Evolutionary conservation across 2,113 vertebrate species (phyloP), one percentile per base, ranked within the genome.

Genomic region (Solenodon paradoxus): DNA sequence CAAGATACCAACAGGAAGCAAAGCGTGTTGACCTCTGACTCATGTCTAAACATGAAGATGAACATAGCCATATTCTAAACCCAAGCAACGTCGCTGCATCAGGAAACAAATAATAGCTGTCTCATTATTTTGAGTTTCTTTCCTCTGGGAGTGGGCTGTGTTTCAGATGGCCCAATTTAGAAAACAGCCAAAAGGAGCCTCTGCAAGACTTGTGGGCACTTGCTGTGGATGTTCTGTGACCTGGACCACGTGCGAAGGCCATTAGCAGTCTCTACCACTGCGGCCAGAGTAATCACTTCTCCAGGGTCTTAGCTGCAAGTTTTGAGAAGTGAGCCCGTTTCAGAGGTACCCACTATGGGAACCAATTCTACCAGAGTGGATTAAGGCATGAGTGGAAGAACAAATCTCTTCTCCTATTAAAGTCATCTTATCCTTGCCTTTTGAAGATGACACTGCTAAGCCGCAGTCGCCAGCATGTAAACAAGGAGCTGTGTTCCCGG

Each of bases 401-500:
- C 64, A 84, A 81, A 93, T 75, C 35, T 77, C 86, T 95, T 47
- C 71, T 26, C 51, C 82, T 71, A 28, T 77, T 71, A 88, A 61
- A 92, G 59, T 61, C 77, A 55, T 10, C 47, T 84, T 47, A 71
- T 47, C 69, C 53, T 66, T 42, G 86, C 53, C 66, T 81, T 95
- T 68, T 49, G 53, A 95, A 84, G 90, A 80, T 17, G 95, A 80
- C 63, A 72, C 11, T 24, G 75, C 85, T 88, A 81, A 96, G 79
- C 95, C 7, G 32, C 57, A 30, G 55, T 68, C 57, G 66, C 47
- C 47, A 49, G 84, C 69, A n/a, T 90, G 71, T 72, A 72, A 88
- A 66, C 30, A 2, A 84, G 53, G 69, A 74, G 45, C 71, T 35
- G 77, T 77, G 47, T 61, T 90, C 84, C 93, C 64, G 12, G 77